phyloP scores from a whole-genome alignment of 2,888 invertebrate species.

The Aphidius colemani region DNA sequence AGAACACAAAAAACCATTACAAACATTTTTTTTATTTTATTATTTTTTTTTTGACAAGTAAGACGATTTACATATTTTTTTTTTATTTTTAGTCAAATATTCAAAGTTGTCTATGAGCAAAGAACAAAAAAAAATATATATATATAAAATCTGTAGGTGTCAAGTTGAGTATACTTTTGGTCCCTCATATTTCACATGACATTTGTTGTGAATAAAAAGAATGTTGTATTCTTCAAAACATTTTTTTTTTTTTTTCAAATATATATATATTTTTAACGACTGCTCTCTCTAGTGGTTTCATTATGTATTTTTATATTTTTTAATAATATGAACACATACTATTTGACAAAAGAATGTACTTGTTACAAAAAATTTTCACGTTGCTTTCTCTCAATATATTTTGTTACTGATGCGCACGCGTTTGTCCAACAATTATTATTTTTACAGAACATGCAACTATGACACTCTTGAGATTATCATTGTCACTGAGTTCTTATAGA shows the following conservation, averaged over 20 bases:
- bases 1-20: no score
- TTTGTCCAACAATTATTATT: no score
- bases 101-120: background rate
- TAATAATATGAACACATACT: slow-evolving; percentile 39
- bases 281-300: slow-evolving; percentile 33
- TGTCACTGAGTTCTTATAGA: background rate
- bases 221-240: background rate
- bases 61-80: no score
- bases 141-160: slow-evolving; percentile 28
- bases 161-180: background rate
- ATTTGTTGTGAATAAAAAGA: no score
- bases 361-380: slow-evolving; percentile 37
- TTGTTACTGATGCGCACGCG: no score
- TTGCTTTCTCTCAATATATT: slow-evolving; percentile 25
- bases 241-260: background rate
- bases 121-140: slow-evolving; percentile 12
- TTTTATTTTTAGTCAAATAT: background rate
- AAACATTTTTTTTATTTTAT: no score
- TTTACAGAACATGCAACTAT: no score
- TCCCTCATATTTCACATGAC: background rate
- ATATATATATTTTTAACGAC: slow-evolving; percentile 18
- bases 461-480: no score
- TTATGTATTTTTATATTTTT: slow-evolving; percentile 38
- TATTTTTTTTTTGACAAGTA: no score
- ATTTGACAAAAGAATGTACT: slow-evolving; percentile 44